Evolutionary conservation across 2,113 vertebrate genomes (phyloP).

Genomic region (Rhinolophus sinicus): DNA sequence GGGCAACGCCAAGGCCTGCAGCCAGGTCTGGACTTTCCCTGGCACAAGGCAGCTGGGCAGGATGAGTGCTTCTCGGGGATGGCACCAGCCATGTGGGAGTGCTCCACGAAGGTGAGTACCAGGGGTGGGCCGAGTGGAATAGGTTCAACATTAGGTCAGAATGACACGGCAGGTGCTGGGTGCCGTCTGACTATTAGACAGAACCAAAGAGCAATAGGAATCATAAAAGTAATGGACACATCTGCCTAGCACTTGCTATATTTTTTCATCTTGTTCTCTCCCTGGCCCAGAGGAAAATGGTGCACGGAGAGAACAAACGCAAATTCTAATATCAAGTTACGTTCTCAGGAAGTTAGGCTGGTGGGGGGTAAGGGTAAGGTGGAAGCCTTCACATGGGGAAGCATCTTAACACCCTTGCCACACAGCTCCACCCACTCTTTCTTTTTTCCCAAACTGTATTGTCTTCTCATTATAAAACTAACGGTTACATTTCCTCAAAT

Average conservation of each 20-base stretch:
- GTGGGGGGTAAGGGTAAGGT: neutral
- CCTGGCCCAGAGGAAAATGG: neutral
- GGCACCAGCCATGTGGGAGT: neutral
- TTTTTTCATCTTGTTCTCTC: neutral
- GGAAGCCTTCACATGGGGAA: neutral
- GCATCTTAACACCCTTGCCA: neutral
- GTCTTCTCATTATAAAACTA: neutral
- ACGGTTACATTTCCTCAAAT: neutral
- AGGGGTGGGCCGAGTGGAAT: neutral
- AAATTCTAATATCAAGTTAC: neutral
- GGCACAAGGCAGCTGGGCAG: neutral
- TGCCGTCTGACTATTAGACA: neutral
- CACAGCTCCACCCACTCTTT: neutral
- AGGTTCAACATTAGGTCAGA: neutral
- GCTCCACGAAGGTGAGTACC: neutral
- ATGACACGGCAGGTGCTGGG: neutral
- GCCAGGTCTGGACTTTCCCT: neutral
- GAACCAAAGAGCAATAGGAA: neutral
- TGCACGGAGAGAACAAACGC: neutral
- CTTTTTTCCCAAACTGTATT: neutral
- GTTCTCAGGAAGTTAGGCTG: neutral
- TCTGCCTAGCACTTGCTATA: neutral
- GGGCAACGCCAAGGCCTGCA: neutral
- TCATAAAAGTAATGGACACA: neutral
- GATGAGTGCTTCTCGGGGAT: neutral